phyloP scores from a whole-genome alignment of 2,797 vertebrate species.

The Picus viridis region DNA sequence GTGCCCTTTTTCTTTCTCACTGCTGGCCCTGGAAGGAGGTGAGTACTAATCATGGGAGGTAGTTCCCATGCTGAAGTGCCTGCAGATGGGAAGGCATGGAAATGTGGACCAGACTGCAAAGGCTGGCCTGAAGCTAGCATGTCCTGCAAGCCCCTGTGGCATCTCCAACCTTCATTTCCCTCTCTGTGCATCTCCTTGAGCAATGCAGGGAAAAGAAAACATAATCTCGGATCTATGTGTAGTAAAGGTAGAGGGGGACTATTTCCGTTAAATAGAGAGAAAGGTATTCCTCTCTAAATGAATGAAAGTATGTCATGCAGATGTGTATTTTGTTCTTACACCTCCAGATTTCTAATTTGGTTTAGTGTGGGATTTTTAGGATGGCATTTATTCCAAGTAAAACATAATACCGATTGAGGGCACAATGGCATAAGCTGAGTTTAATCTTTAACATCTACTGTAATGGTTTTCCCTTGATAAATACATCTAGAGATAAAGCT shows the following conservation, averaged over 20 bases:
- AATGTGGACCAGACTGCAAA: neutral
- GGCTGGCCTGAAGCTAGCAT: neutral
- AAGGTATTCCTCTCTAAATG: neutral
- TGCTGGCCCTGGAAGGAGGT: neutral
- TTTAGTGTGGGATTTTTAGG: neutral
- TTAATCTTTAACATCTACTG: slow-evolving; percentile 46
- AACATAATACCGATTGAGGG: slow-evolving; percentile 36
- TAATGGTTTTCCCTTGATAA: slow-evolving; percentile 6
- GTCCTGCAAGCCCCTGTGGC: neutral
- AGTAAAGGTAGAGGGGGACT: neutral
- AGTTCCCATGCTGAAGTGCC: slow-evolving; percentile 1
- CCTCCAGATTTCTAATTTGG: neutral
- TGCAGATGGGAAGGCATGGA: neutral
- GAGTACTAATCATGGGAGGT: neutral
- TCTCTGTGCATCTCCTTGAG: rapidly evolving
- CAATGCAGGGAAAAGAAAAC: neutral
- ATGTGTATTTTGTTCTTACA: neutral
- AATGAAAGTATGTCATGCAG: neutral
- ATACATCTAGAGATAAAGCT: slow-evolving; percentile 34
- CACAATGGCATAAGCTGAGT: neutral
- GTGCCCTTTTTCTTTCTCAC: neutral
- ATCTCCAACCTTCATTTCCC: neutral
- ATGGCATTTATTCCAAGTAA: slow-evolving; percentile 5
- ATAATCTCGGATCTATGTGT: rapidly evolving
- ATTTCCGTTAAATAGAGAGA: neutral